These are phyloP conservation scores for Rotaria sp. DNA, from an alignment of 2,888 invertebrate genomes.

Conservation along the genomic window DNA sequence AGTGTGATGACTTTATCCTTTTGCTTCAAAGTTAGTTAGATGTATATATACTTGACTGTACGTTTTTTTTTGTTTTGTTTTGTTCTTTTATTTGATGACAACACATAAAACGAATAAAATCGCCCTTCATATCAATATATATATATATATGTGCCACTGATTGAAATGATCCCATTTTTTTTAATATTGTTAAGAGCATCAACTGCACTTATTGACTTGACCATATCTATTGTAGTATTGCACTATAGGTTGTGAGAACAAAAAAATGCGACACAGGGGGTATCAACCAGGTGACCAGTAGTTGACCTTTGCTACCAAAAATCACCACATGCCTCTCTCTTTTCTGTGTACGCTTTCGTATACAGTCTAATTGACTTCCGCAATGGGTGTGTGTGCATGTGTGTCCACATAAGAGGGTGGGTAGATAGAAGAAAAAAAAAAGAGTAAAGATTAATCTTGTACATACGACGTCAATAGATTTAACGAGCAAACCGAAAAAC, in stretches of 20 bases:
- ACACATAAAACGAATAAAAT: not conserved
- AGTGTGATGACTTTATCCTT: not conserved
- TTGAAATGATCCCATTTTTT: not conserved
- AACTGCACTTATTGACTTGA: not conserved
- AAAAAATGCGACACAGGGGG: conserved; percentile 2
- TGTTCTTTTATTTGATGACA: not conserved
- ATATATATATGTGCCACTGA: not conserved
- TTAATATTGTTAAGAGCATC: not conserved
- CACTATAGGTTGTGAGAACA: not conserved
- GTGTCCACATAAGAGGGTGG: not conserved
- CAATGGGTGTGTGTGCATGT: not conserved
- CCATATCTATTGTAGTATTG: not conserved
- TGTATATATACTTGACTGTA: not conserved
- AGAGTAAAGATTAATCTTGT: not conserved
- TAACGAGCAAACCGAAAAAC: not conserved
- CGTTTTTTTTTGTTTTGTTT: not conserved
- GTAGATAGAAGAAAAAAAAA: not conserved
- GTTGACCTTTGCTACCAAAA: not conserved
- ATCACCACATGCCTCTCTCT: not conserved
- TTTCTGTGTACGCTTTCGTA: not conserved
- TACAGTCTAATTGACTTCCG: conserved; percentile 16
- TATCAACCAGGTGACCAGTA: not conserved
- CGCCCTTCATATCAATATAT: not conserved
- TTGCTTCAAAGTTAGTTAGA: not conserved
- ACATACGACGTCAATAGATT: not conserved